Conservation (phyloP, 2,888 invertebrate species). For the Aquatica leii region DNA sequence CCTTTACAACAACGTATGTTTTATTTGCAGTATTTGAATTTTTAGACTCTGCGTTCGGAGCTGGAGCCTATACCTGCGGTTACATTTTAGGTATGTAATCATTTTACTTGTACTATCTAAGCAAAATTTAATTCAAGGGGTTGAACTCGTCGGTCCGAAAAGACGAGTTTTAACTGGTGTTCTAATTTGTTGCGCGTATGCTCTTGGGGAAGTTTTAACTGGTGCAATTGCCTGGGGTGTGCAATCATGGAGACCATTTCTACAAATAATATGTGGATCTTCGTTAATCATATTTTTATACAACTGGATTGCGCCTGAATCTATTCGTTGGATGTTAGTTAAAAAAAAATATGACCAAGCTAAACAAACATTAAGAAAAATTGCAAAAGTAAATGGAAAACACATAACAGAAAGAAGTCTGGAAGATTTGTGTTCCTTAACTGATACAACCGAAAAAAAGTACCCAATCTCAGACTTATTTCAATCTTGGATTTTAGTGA, state of each 20-base stretch:
- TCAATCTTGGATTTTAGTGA: slow-evolving; percentile 64
- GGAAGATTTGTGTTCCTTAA: slow-evolving; percentile 46
- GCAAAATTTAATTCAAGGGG: slow-evolving; percentile 62
- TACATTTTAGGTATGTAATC: slow-evolving; percentile 74
- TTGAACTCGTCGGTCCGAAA: slow-evolving; percentile 79
- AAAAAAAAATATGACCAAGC: slow-evolving; percentile 67
- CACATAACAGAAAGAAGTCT: slow-evolving; percentile 51
- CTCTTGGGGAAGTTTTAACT: slow-evolving; percentile 72
- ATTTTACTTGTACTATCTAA: not conserved
- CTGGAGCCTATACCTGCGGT: slow-evolving; percentile 75
- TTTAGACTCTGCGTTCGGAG: slow-evolving; percentile 72
- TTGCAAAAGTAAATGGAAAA: slow-evolving; percentile 69
- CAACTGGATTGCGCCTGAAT: slow-evolving; percentile 75
- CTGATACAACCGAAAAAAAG: slow-evolving; percentile 6
- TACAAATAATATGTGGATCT: not conserved
- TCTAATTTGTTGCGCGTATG: slow-evolving; percentile 74
- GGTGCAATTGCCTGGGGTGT: slow-evolving; percentile 73
- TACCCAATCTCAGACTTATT: slow-evolving; percentile 59
- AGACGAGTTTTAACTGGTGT: slow-evolving; percentile 76
- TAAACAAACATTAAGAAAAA: slow-evolving; percentile 66
- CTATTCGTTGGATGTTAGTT: slow-evolving; percentile 78
- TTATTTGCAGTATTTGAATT: slow-evolving; percentile 77
- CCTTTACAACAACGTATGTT: slow-evolving; percentile 73
- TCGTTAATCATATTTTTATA: slow-evolving; percentile 65
- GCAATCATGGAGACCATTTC: slow-evolving; percentile 70